These are phyloP conservation scores for Sterrhoptilus dennistouni DNA, from an alignment of 2,113 vertebrate species.

Conservation along the genomic window DNA sequence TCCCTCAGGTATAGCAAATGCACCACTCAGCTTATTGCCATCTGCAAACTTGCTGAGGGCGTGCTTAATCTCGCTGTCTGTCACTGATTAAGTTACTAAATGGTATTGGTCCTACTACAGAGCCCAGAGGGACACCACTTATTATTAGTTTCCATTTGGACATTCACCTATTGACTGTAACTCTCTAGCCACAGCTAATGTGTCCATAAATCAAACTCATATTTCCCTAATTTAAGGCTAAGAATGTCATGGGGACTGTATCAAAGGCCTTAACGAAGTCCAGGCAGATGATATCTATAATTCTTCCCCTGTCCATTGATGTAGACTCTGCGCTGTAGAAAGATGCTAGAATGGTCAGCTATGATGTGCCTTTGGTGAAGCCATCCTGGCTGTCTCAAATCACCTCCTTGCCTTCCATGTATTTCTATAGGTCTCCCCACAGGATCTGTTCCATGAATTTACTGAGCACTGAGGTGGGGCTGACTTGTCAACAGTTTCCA, in stretches of 20 bases:
- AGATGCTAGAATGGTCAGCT: not conserved
- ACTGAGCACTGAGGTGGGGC: not conserved
- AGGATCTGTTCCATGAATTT: not conserved
- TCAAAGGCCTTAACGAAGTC: not conserved
- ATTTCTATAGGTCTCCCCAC: not conserved
- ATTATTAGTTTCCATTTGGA: not conserved
- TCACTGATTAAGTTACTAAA: not conserved
- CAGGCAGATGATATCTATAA: no score
- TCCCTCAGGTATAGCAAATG: not conserved
- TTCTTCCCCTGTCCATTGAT: no score
- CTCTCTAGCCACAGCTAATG: rapidly evolving
- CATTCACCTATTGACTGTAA: not conserved
- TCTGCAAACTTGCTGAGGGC: not conserved
- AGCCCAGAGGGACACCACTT: not conserved
- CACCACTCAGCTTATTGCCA: not conserved
- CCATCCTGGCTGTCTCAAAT: not conserved
- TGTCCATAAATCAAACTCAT: not conserved
- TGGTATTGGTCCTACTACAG: not conserved
- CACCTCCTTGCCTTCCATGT: not conserved
- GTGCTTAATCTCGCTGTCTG: not conserved
- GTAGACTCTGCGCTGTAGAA: not conserved
- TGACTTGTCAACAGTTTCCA: not conserved
- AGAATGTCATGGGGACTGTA: not conserved
- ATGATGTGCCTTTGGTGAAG: not conserved
- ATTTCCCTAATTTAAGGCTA: not conserved